A percentile compares a stretch with the other conserved stretches of the same genome.
Conservation (phyloP, 2,113 vertebrate genomes). For the Ursus arctos region DNA sequence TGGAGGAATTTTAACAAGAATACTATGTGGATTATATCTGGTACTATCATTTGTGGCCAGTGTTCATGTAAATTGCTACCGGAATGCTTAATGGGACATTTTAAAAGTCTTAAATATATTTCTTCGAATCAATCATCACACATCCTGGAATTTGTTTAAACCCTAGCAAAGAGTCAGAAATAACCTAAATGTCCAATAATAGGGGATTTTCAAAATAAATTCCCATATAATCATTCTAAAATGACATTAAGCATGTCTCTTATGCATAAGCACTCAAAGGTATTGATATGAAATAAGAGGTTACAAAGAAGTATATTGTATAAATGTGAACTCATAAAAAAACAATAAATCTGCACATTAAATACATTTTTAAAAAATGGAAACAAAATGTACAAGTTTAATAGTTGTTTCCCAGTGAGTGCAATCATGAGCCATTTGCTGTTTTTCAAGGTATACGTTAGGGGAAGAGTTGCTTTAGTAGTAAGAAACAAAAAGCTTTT, state of each 20-base stretch:
- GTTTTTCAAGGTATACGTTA: not conserved
- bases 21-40: not conserved
- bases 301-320: not conserved
- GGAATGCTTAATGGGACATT: not conserved
- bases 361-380: not conserved
- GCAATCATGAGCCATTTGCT: not conserved
- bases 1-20: not conserved
- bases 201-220: not conserved
- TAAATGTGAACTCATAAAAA: not conserved
- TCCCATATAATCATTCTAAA: not conserved
- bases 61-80: not conserved
- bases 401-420: not conserved
- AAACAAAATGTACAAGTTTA: not conserved
- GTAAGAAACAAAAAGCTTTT: constrained; percentile 21
- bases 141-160: not conserved
- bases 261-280: not conserved
- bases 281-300: not conserved
- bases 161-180: not conserved
- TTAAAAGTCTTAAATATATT: not conserved
- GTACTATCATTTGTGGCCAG: not conserved
- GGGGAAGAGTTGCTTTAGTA: constrained; percentile 29
- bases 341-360: not conserved
- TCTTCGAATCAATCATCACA: not conserved
- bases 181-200: not conserved
- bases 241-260: not conserved